Evolutionary conservation across 92 coral and sea anemone genomes (phyloP), one percentile per base, ranked within the genome.

Genomic region (Blastomussa wellsi): DNA sequence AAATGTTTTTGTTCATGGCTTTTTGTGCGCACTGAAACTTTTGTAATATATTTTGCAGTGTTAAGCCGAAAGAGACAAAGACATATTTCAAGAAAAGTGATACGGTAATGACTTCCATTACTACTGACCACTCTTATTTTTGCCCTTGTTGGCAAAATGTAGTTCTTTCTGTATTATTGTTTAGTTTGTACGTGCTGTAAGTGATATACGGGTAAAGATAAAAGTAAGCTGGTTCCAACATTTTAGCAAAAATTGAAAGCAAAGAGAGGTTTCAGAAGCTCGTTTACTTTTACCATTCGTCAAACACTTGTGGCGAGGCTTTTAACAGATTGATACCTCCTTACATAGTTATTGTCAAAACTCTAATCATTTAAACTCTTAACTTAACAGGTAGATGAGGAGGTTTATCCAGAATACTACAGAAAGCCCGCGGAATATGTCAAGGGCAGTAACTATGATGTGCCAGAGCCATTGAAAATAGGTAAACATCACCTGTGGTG

Each of bases 391-490:
- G 79, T 88, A 16, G 97, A 97, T 68, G 99, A 95, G 73, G 94
- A 91, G 52, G 82, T 55, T 9, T 97, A 97, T 67, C 98, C 99
- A 0, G 99, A 97, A 83, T 91, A 89, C 42, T 97, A 97, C 84
- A 89, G 99, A 42, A 97, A 97, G 77, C 93, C 96, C 32, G 79
- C 90, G 11, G 99, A 97, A 35, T 97, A 94, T 81, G 94, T 97
- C 70, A 94, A 97, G 72, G 98, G 99, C 10, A 97, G 99, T 83
- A 97, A 97, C 77, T 88, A 86, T 59, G 91, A 93, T 84, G 99
- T 97, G 0, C 94, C 98, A 5, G 86, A 95, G 41, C 99, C 99
- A 29, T 94, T 92, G 86, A 88, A 90, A 84, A 95, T 97, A 71
- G 99, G 99, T 96, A 90, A 74, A 70, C 37, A 19, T 36, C 42